phyloP scores from a whole-genome alignment of 2,113 vertebrate species.

The Nerophis lumbriciformis region DNA sequence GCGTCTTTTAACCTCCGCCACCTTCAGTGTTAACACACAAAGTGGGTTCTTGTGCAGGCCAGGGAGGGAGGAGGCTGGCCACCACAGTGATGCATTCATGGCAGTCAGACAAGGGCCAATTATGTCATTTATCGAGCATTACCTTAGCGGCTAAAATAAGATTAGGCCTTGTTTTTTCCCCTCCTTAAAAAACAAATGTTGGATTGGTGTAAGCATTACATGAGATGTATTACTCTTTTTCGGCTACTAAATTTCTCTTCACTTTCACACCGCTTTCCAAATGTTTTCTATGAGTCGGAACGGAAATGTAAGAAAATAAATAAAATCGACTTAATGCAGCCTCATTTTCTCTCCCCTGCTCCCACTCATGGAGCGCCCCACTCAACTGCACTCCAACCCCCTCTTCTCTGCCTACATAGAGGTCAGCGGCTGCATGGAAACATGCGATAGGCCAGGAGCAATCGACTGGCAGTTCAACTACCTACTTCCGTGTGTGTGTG shows the following conservation, averaged over 20 bases:
- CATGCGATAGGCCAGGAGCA: conserved; percentile 53
- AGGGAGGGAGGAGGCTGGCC: neutral
- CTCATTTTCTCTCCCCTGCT: conserved; percentile 16
- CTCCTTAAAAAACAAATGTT: neutral
- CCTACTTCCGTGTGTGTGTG: conserved; percentile 59
- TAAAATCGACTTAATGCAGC: too few relatives aligned
- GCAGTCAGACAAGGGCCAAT: conserved; percentile 53
- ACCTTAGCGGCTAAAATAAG: conserved; percentile 61
- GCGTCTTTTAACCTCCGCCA: conserved; percentile 2
- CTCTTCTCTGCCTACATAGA: conserved; percentile 28
- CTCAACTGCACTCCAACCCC: conserved; percentile 8
- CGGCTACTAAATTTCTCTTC: conserved; percentile 15
- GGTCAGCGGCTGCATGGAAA: conserved; percentile 62
- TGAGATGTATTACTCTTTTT: neutral
- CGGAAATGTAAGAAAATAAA: neutral
- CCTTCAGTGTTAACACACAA: conserved; percentile 33
- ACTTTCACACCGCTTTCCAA: conserved; percentile 3
- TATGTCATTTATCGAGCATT: conserved; percentile 63
- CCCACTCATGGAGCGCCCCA: conserved; percentile 14
- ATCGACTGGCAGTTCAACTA: conserved; percentile 63
- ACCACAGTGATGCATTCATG: conserved; percentile 57
- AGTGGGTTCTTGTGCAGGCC: conserved; percentile 32
- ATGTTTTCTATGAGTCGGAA: conserved; percentile 35
- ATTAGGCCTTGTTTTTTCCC: conserved; percentile 44
- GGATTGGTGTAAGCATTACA: too few relatives aligned